phyloP scores from a whole-genome alignment of 2,888 invertebrate species.

The Acrobasis suavella region DNA sequence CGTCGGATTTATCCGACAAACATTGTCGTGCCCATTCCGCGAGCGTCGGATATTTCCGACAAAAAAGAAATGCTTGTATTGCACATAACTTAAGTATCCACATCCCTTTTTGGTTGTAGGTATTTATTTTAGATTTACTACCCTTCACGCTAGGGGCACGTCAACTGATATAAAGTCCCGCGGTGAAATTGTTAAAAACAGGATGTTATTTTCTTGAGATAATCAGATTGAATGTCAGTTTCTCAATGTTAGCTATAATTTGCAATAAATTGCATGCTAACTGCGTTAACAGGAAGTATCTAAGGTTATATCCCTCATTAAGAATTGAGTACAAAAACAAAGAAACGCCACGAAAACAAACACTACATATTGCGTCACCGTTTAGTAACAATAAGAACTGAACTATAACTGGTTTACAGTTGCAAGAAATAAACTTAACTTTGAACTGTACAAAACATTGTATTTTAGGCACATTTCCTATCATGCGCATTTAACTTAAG shows the following conservation, averaged over 20 bases:
- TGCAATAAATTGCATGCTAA: background rate
- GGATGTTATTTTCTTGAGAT: too few relatives aligned
- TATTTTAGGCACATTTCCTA: background rate
- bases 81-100: too few relatives aligned
- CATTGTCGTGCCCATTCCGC: too few relatives aligned
- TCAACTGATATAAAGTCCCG: too few relatives aligned
- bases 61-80: too few relatives aligned
- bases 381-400: slow-evolving; percentile 9
- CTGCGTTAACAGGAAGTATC: background rate
- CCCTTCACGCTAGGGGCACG: too few relatives aligned
- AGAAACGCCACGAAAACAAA: slow-evolving; percentile 10
- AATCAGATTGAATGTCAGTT: background rate
- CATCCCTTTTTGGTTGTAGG: too few relatives aligned
- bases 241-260: background rate
- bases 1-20: too few relatives aligned
- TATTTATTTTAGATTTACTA: too few relatives aligned
- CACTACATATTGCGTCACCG: slow-evolving; percentile 8
- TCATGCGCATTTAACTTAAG: background rate
- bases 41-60: too few relatives aligned
- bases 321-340: background rate
- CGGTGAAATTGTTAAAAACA: too few relatives aligned
- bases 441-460: slow-evolving; percentile 11
- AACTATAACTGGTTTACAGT: background rate
- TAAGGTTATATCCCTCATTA: background rate
- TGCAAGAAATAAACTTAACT: background rate